Evolutionary conservation across 2,113 vertebrate genomes (phyloP).

Genomic region (Syngnathus floridae): DNA sequence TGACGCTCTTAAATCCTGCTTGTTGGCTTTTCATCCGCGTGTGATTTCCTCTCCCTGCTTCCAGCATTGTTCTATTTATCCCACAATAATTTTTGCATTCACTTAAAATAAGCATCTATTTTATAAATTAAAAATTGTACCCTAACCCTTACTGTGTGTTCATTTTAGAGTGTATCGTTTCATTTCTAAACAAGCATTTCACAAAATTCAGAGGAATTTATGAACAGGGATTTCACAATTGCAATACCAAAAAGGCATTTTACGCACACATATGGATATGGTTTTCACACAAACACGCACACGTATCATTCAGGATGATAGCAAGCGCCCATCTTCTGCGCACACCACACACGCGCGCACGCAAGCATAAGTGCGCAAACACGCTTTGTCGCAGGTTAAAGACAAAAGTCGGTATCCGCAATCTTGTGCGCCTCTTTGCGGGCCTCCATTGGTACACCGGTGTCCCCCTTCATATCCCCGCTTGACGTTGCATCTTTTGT

Average conservation of each 20-base stretch:
- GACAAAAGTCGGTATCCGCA: conserved; percentile 22
- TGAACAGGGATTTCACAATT: conserved; percentile 24
- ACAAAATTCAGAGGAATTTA: not conserved
- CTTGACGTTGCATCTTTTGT: conserved; percentile 38
- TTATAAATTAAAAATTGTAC: not conserved
- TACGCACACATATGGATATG: not conserved
- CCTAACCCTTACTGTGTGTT: too few species aligned
- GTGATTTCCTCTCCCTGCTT: conserved; percentile 1
- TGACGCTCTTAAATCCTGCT: conserved; percentile 24
- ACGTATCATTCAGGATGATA: not conserved
- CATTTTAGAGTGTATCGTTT: too few species aligned
- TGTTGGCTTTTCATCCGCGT: conserved; percentile 25
- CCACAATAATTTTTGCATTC: conserved; percentile 9
- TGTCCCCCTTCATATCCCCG: not conserved
- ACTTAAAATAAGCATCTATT: not conserved
- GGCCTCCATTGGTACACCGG: conserved; percentile 13
- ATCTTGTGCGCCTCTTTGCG: not conserved
- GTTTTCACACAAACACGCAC: not conserved
- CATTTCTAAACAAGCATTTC: conserved; percentile 26
- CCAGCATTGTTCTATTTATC: conserved; percentile 30
- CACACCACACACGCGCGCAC: not conserved
- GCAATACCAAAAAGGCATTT: not conserved
- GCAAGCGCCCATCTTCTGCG: not conserved
- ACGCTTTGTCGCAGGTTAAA: not conserved
- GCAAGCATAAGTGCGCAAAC: not conserved